Evolutionary conservation across 2,797 vertebrate species (phyloP), one percentile per base, ranked within the genome.

Genomic region (Luscinia megarhynchos): DNA sequence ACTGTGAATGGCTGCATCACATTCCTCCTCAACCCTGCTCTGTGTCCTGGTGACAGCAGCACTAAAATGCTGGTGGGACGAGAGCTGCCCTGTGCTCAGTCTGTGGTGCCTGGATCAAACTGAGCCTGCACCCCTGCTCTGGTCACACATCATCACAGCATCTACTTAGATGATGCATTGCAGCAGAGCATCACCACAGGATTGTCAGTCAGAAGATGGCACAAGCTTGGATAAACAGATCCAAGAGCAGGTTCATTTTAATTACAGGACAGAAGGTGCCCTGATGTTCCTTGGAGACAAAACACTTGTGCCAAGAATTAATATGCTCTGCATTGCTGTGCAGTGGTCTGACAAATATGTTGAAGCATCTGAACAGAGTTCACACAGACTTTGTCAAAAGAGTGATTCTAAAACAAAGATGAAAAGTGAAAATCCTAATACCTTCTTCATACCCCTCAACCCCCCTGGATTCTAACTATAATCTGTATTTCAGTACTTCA

Each of bases 261-360:
- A 96, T 95, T 96, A 95, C 51, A 93, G 32, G 43, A 92, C 76
- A 92, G 89, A 95, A 96, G 82, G 77, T 77, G 66, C 87, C 74
- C 69, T 90, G 88, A 72, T 53, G 54, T 63, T 95, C 78, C 85
- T 95, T 66, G 61, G 75, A 96, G 68, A 96, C 73, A 88, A 91
- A 92, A 50, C 1, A 5, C 36, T 73, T 72, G 14, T 87, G 77
- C 90, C 74, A 91, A 86, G 83, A 94, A 95, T 84, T 93, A 87
- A 95, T 84, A 94, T 62, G 84, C 63, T 94, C 85, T 79, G 30
- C 50, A 73, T 79, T 93, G 70, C 69, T 63, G 72, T 92, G 88
- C 90, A 91, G 72, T 84, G 58, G 75, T 90, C 84, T 95, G 77
- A 79, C 61, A 96, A 93, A 89, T 88, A 93, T 8, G 7, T 58